Evolutionary conservation across 1,140 invertebrate species (phyloP), one percentile per base, ranked within the genome.

Genomic region (Papilio aristodemus): DNA sequence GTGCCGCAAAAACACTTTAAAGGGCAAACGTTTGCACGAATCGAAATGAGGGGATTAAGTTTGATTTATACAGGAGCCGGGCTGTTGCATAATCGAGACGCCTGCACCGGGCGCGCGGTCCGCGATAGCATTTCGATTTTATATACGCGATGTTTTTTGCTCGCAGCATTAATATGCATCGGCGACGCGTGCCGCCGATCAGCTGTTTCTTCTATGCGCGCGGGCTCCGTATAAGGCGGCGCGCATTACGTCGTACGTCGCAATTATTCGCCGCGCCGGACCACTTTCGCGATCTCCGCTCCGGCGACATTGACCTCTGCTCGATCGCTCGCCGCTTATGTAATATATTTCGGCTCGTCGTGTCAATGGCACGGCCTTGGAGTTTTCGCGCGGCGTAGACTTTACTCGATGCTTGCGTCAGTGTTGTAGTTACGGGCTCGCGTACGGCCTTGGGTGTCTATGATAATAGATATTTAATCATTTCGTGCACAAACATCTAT

Each of bases 211-310:
- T 87, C 87, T 89, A 88, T 85, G 81, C 77, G 77, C 70, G 70
- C 76, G 59, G 82, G 78, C 81, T 59, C 84, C 89, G 80, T 89
- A 86, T 75, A 91, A 78, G 89, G 89, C 86, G 89, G 87, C 87
- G 74, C 73, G 83, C 67, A 90, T 90, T 88, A 89, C 86, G 81
- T 41, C 81, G 84, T 88, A 89, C 83, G 80, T 83, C 81, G 86
- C 88, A 88, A 90, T 90, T 89, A 90, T 87, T 82, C 85, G 80
- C 68, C 76, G 63, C 75, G 74, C 71, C 71, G 81, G 78, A 84
- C 78, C 85, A 89, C 88, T 90, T 88, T 90, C 85, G 82, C 86
- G 85, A 87, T 87, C 86, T 89, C 87, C 81, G 84, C 84, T 84
- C 81, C 71, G 58, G 76, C 76, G 88, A 85, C 88, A 90, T 89